Conservation (phyloP, 1,140 invertebrate genomes). For the Drosophila pruinosa region DNA sequence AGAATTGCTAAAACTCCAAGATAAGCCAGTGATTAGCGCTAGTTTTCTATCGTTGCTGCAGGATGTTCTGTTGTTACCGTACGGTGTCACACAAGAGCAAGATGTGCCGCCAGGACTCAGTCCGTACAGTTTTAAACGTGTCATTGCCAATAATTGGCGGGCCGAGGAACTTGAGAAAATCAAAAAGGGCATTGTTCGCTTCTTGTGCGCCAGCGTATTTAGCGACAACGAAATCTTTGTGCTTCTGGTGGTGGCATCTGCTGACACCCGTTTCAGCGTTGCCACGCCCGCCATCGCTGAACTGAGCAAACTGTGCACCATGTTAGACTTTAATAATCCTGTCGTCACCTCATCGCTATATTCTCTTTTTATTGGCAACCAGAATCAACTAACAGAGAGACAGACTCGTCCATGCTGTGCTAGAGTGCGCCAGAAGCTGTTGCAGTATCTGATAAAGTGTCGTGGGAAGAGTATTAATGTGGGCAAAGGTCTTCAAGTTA, state of each 20-base stretch:
- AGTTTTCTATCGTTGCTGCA: constrained; percentile 90
- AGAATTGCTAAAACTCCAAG: constrained; percentile 85
- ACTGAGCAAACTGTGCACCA: constrained; percentile 84
- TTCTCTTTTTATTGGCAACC: constrained; percentile 89
- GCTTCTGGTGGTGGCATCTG: constrained; percentile 91
- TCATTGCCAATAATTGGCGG: constrained; percentile 88
- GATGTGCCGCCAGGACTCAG: constrained; percentile 90
- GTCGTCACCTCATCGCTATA: constrained; percentile 89
- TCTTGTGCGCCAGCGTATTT: constrained; percentile 90
- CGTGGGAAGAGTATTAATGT: constrained; percentile 91
- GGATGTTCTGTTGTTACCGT: constrained; percentile 93
- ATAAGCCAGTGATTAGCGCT: constrained; percentile 83
- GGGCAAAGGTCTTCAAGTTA: constrained; percentile 91
- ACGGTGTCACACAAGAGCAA: constrained; percentile 75
- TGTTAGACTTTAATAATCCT: constrained; percentile 90
- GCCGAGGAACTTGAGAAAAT: constrained; percentile 93
- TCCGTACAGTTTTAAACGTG: constrained; percentile 90
- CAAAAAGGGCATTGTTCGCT: constrained; percentile 92
- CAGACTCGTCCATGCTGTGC: constrained; percentile 90
- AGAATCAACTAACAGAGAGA: constrained; percentile 83
- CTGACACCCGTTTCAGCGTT: constrained; percentile 89
- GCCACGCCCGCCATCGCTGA: constrained; percentile 81
- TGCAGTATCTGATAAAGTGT: constrained; percentile 92
- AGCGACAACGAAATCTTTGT: constrained; percentile 89
- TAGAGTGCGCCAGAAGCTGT: constrained; percentile 91